Percentiles rank a stretch among this genome's conserved stretches.
These are phyloP conservation scores for Dromaius novaehollandiae DNA, from an alignment of 2,113 vertebrate genomes.

Conservation along the genomic window DNA sequence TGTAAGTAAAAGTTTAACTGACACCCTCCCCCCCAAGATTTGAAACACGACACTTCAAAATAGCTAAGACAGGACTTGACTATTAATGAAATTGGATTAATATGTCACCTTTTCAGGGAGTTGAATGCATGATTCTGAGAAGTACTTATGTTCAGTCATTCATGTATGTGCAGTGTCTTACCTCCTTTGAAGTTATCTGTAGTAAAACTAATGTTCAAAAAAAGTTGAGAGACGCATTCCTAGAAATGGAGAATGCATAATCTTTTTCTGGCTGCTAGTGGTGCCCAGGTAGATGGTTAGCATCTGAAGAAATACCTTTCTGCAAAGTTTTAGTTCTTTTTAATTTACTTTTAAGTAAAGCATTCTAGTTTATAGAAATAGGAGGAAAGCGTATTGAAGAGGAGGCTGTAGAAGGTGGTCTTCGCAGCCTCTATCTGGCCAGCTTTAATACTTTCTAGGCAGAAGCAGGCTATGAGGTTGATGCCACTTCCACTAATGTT, in stretches of 20 bases:
- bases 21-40: neutral
- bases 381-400: neutral
- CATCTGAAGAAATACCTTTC: neutral
- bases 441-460: neutral
- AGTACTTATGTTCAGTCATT: neutral
- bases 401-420: neutral
- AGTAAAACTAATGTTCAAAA: neutral
- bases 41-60: neutral
- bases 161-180: neutral
- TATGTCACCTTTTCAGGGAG: neutral
- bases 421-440: too few relatives aligned
- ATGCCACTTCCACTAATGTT: accelerated
- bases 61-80: neutral
- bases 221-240: neutral
- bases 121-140: neutral
- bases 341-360: neutral
- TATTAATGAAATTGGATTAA: neutral
- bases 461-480: neutral
- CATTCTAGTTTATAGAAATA: neutral
- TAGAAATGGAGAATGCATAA: neutral
- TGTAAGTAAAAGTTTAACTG: neutral
- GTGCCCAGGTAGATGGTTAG: neutral
- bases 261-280: neutral
- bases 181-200: neutral
- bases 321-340: neutral